Evolutionary conservation across 2,797 vertebrate genomes (phyloP).

Genomic region (Luscinia megarhynchos): DNA sequence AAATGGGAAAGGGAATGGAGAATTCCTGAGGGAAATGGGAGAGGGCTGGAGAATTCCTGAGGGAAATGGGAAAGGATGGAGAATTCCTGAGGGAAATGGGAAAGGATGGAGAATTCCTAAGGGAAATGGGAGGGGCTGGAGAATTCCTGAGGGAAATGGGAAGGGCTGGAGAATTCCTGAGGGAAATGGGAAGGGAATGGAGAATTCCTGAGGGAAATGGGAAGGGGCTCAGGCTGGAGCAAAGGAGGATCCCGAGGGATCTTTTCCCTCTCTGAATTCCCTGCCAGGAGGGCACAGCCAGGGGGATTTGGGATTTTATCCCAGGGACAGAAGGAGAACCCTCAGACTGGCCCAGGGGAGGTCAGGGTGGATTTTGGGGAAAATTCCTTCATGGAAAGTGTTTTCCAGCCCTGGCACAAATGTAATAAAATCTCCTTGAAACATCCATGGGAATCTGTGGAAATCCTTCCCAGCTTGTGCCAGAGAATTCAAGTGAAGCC

Average conservation of each 20-base stretch:
- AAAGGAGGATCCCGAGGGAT: background rate
- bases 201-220: background rate
- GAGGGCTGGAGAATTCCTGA: background rate
- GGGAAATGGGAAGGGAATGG: background rate
- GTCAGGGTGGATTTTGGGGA: fast-evolving
- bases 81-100: background rate
- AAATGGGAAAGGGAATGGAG: background rate
- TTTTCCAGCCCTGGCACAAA: background rate
- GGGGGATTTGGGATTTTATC: background rate
- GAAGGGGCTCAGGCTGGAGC: background rate
- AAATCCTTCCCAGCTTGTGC: background rate
- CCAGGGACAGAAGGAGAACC: background rate
- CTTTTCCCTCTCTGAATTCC: background rate
- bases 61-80: no score
- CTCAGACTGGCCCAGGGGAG: background rate
- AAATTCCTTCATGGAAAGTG: background rate
- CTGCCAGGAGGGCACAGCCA: background rate
- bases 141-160: background rate
- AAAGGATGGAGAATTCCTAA: background rate
- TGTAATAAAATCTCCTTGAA: background rate
- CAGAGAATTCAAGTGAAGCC: background rate
- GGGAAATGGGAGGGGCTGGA: background rate
- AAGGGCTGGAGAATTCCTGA: background rate
- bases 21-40: background rate
- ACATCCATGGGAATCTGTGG: fast-evolving